Evolutionary conservation across 2,888 invertebrate species (phyloP), one percentile per base, ranked within the genome.

Genomic region (Acleris cristana): DNA sequence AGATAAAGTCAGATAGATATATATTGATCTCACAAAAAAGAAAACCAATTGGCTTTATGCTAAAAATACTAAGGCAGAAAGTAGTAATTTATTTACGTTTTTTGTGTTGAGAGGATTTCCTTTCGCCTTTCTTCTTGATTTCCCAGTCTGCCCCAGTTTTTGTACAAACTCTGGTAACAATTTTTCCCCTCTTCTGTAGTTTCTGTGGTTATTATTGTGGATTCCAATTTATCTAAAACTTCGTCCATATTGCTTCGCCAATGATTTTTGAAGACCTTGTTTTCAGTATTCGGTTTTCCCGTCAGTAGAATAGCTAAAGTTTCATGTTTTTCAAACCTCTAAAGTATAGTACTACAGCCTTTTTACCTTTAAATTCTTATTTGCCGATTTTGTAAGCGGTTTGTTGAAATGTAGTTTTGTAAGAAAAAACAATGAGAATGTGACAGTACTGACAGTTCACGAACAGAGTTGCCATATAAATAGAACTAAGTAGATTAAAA

Each of bases 121-220:
- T 84, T 85, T 45, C 95, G 85, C 69, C 95, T 85, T 74, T 94
- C 89, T 63, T 94, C 92, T 81, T 94, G 94, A 60, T 81, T 82
- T 18, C 82, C 81, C 12, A 80, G 72, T 69, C 80, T 86, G 2
- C 90, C 89, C 81, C 85, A 85, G 71, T 91, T 89, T 79, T 92
- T 92, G 67, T 91, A 92, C 12, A 89, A 73, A 2, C 71, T 75
- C 71, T 85, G 85, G 71, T 79, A 85, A 69, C 74, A 74, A 12
- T 76, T 74, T 73, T 74, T 81, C 49, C 51, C 71, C 8, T 73
- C 70, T 34, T 73, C 67, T 55, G 73, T 69, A n/a, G 71, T 64
- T 44, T 77, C 75, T 18, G 74, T 67, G 30, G 72, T 73, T 34
- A 82, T 79, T 2, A 79, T 67, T 8, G 84, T 73, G 14, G 73